These are phyloP conservation scores for Amblyjoppa proteus DNA, from an alignment of 2,888 invertebrate species.

Conservation along the genomic window DNA sequence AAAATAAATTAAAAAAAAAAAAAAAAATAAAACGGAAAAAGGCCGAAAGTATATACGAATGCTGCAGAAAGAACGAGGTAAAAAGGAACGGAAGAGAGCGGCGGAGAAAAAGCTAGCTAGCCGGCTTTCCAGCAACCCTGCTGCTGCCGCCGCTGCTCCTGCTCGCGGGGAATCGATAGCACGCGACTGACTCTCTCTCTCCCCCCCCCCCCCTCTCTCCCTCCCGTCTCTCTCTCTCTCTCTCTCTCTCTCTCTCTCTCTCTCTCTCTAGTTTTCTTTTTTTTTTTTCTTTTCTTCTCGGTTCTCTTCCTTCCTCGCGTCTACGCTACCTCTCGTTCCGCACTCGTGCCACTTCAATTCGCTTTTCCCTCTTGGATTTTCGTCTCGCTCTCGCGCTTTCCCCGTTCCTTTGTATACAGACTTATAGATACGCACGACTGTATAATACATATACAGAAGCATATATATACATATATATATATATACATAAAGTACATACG, in stretches of 20 bases:
- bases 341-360: slow-evolving; percentile 40
- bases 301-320: slow-evolving; percentile 59
- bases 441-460: background rate
- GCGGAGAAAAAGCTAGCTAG: slow-evolving; percentile 74
- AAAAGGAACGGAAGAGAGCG: slow-evolving; percentile 33
- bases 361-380: slow-evolving; percentile 52
- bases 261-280: slow-evolving; percentile 29
- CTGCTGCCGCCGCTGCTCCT: slow-evolving; percentile 71
- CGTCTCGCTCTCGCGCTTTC: slow-evolving; percentile 31
- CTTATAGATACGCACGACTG: slow-evolving; percentile 9
- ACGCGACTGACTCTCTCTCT: slow-evolving; percentile 75
- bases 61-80: slow-evolving; percentile 14
- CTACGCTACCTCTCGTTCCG: slow-evolving; percentile 38
- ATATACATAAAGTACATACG: slow-evolving; percentile 43
- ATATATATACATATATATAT: slow-evolving; percentile 30
- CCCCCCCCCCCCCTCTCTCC: slow-evolving; percentile 34
- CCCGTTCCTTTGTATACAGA: slow-evolving; percentile 48
- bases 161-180: slow-evolving; percentile 79
- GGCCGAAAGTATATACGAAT: slow-evolving; percentile 24
- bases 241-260: slow-evolving; percentile 29
- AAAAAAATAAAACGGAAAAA: background rate
- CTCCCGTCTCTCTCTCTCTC: slow-evolving; percentile 25
- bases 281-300: slow-evolving; percentile 59
- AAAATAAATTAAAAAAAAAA: background rate
- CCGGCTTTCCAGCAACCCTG: slow-evolving; percentile 77